Evolutionary conservation across 2,888 invertebrate genomes (phyloP), one percentile per base, ranked within the genome.

Genomic region (Urechis unicinctus): DNA sequence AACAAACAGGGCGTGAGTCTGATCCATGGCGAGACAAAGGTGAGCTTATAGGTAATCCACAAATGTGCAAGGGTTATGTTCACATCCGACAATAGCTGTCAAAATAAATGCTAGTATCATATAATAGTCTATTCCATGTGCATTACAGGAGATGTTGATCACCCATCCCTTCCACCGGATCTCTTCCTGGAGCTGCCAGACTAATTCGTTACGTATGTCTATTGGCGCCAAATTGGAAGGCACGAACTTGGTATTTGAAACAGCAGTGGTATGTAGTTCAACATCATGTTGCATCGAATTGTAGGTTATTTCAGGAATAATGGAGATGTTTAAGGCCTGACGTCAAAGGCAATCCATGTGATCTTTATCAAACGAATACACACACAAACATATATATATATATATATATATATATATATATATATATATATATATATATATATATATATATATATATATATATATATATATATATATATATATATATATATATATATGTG

Each of bases 151-250:
- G 69, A 92, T 98, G 69, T 81, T 98, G 68, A 89, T 94, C 54
- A 96, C 94, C 5, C 96, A 98, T 82, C 96, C 96, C 13, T 99
- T 98, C 81, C 97, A 95, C 26, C 86, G 94, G 79, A 98, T 99
- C 81, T 96, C 96, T 59, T 99, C 99, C 81, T 99, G 98, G 98
- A 97, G 96, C 31, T 96, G 95, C 2, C 98, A 98, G 60, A 98
- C 97, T 80, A 98, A 96, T 1, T 99, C 98, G 78, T 99, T 99
- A 85, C 76, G 78, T 62, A 78, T 78, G 74, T 98, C 98, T 9
- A 96, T 99, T 71, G 98, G 98, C 45, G 98, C 98, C 81, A 84
- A 99, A 70, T 94, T 98, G 21, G 85, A 96, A 60, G 98, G 98
- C 56, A 95, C 93, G 56, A 97, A 97, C 78, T 82, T 97, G 45